Percentiles rank a stretch among this genome's conserved stretches.
phyloP scores from a whole-genome alignment of 2,797 vertebrate genomes.

The Alfaro cultratus region DNA sequence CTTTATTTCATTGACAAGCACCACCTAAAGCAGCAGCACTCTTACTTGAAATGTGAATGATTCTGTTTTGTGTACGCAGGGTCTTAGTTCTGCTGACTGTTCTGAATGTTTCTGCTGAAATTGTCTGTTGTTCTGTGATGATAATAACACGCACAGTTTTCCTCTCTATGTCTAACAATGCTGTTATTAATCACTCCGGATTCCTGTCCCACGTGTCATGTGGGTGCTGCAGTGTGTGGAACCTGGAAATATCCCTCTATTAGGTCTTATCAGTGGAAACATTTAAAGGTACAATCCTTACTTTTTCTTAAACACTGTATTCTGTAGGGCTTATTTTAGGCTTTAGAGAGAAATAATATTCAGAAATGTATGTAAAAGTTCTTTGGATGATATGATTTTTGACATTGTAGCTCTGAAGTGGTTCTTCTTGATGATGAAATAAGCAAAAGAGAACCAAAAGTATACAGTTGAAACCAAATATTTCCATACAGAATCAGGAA shows the following conservation, averaged over 20 bases:
- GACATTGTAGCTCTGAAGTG: not conserved
- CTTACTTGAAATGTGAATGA: conserved; percentile 5
- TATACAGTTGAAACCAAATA: not conserved
- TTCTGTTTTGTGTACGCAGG: not conserved
- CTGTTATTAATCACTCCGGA: conserved; percentile 72
- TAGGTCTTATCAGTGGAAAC: conserved; percentile 78
- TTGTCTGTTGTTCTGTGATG: conserved; percentile 19
- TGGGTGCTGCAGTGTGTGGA: conserved; percentile 81
- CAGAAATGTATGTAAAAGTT: not conserved
- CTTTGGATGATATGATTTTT: not conserved
- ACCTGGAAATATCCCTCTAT: conserved; percentile 82
- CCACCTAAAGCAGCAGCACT: conserved; percentile 3
- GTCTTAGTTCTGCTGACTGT: not conserved
- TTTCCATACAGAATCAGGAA: not conserved
- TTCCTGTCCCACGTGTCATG: conserved; percentile 75
- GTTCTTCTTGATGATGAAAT: not conserved
- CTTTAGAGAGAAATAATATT: not conserved
- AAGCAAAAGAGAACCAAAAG: not conserved
- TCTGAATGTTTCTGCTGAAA: conserved; percentile 16
- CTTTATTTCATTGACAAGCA: conserved; percentile 74
- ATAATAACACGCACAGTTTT: conserved; percentile 28
- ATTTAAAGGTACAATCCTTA: conserved; percentile 79
- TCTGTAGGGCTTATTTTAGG: conserved; percentile 12
- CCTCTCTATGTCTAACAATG: conserved; percentile 54
- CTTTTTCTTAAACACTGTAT: conserved; percentile 35